phyloP scores from a whole-genome alignment of 2,888 invertebrate species.

The Theretra japonica region DNA sequence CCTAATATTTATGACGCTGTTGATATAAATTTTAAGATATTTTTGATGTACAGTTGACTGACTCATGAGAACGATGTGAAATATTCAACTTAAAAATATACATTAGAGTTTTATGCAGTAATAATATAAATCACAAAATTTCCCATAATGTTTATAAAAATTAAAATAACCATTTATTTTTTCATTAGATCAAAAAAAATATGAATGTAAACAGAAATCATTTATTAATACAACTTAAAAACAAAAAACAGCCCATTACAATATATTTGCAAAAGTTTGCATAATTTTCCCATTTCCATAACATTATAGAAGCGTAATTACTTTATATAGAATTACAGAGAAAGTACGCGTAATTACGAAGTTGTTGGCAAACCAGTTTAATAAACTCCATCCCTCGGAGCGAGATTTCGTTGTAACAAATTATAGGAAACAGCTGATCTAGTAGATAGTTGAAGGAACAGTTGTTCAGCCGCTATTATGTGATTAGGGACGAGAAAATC shows the following conservation, averaged over 20 bases:
- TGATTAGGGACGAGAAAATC: constrained; percentile 12
- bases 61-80: not conserved
- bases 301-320: constrained; percentile 28
- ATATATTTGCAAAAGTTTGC: constrained; percentile 13
- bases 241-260: not conserved
- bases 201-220: too few species aligned
- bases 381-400: constrained; percentile 54
- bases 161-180: too few species aligned
- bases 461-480: constrained; percentile 7
- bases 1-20: constrained; percentile 18
- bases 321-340: constrained; percentile 44
- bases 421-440: constrained; percentile 57
- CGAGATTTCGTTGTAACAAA: constrained; percentile 61
- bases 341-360: constrained; percentile 56
- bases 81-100: not conserved
- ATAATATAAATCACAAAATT: not conserved
- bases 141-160: too few species aligned
- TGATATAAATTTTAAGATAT: constrained; percentile 16
- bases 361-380: constrained; percentile 56
- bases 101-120: not conserved
- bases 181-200: too few species aligned
- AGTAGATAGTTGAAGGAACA: constrained; percentile 11
- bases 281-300: constrained; percentile 7
- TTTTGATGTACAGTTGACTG: constrained; percentile 14
- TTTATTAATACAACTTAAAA: not conserved